phyloP scores from a whole-genome alignment of 2,888 invertebrate genomes.

The Meteorus cinctellus region DNA sequence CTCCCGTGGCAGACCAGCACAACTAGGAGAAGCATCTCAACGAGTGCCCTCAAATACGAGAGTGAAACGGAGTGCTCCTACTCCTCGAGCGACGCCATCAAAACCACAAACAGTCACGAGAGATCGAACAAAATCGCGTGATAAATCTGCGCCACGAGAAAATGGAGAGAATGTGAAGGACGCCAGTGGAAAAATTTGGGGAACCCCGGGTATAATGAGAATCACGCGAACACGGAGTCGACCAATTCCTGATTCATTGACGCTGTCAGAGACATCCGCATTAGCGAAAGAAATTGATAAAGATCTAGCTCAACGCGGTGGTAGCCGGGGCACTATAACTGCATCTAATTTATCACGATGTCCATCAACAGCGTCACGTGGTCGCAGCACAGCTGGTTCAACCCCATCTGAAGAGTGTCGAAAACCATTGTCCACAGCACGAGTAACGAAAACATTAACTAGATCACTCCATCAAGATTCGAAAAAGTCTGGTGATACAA shows the following conservation, averaged over 20 bases:
- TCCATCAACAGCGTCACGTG: conserved; percentile 47
- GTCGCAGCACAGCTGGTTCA: conserved; percentile 61
- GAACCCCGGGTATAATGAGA: conserved; percentile 57
- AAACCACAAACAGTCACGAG: conserved; percentile 75
- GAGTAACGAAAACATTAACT: conserved; percentile 46
- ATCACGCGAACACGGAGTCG: conserved; percentile 71
- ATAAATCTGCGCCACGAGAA: conserved; percentile 76
- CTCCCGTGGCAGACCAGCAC: conserved; percentile 22
- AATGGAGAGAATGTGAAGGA: conserved; percentile 62
- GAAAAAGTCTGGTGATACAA: conserved; percentile 47
- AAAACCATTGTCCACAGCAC: conserved; percentile 51
- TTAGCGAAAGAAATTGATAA: conserved; percentile 69
- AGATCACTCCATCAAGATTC: conserved; percentile 46
- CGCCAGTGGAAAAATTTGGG: conserved; percentile 32
- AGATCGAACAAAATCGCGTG: conserved; percentile 78
- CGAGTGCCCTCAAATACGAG: conserved; percentile 14
- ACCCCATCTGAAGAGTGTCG: conserved; percentile 65
- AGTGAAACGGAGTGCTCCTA: conserved; percentile 18
- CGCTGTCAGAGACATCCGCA: conserved; percentile 58
- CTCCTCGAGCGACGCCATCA: conserved; percentile 73
- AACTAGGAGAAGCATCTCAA: conserved; percentile 13
- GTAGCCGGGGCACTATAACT: conserved; percentile 46
- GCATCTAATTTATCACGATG: conserved; percentile 53
- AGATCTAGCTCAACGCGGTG: conserved; percentile 64
- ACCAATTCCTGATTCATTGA: conserved; percentile 65